Percentiles rank a stretch among this genome's conserved stretches.
phyloP scores from a whole-genome alignment of 2,797 vertebrate genomes.

The Thaleichthys pacificus region DNA sequence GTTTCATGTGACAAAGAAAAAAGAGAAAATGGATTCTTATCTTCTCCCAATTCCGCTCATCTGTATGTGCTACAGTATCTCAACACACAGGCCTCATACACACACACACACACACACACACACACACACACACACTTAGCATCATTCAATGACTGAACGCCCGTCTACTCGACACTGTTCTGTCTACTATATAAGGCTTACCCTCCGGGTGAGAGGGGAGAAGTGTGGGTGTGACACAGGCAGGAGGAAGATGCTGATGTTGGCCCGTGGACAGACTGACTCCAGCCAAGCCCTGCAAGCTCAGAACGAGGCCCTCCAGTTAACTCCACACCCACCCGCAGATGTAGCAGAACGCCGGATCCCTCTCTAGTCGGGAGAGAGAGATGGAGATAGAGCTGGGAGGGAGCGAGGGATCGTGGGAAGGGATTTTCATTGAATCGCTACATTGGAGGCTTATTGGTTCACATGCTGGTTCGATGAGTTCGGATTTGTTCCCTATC shows the following conservation, averaged over 20 bases:
- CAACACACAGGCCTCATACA: background rate
- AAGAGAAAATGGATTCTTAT: too few species aligned
- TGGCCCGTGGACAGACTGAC: background rate
- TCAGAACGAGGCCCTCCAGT: background rate
- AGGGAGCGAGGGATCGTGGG: background rate
- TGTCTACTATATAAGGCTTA: background rate
- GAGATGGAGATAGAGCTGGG: background rate
- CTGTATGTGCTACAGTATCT: too few species aligned
- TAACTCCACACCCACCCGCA: background rate
- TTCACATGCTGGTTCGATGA: background rate
- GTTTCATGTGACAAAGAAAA: too few species aligned
- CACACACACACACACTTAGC: too few species aligned
- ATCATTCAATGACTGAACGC: background rate
- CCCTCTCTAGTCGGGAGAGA: background rate
- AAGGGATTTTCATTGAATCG: slow-evolving; percentile 1
- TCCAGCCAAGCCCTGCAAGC: background rate
- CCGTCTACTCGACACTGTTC: background rate
- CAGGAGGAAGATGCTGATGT: background rate
- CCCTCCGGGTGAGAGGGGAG: background rate
- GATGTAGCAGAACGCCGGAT: background rate
- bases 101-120: background rate
- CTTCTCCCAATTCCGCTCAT: too few species aligned
- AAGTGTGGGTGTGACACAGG: background rate
- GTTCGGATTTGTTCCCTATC: background rate
- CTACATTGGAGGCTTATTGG: background rate